Conservation (phyloP, 2,797 vertebrate species). For the Ibycter americanus region DNA sequence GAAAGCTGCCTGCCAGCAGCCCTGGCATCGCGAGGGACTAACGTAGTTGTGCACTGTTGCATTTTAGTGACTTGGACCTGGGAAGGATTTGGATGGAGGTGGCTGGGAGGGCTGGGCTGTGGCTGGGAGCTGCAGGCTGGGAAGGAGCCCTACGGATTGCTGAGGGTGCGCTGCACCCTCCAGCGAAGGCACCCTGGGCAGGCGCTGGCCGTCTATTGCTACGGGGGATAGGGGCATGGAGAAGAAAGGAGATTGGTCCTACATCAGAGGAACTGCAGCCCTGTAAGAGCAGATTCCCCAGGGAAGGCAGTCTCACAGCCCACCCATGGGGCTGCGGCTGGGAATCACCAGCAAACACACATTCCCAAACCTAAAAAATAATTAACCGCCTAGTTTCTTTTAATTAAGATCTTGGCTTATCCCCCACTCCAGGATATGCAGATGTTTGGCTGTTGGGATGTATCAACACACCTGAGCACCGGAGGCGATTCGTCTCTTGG, state of each 20-base stretch:
- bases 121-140: not conserved
- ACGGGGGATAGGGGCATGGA: rapidly evolving
- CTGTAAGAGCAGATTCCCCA: not conserved
- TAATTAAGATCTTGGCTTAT: conserved; percentile 48
- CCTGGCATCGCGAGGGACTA: not conserved
- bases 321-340: not conserved
- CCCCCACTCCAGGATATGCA: conserved; percentile 43
- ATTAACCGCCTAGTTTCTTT: conserved; percentile 24
- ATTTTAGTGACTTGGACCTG: not conserved
- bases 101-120: not conserved
- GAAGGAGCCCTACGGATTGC: not conserved
- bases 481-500: conserved; percentile 23
- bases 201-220: not conserved
- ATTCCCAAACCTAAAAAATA: conserved; percentile 2
- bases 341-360: not conserved
- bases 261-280: not conserved
- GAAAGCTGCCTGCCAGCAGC: not conserved
- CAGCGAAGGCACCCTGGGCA: not conserved
- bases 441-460: conserved; percentile 43
- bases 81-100: not conserved
- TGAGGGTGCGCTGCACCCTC: not conserved
- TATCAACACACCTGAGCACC: conserved; percentile 63
- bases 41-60: rapidly evolving
- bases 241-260: not conserved
- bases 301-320: not conserved